Evolutionary conservation across 35 echinoderm and acorn worm species (phyloP), one percentile per base, ranked within the genome.

Genomic region (Stichopus chloronotus): DNA sequence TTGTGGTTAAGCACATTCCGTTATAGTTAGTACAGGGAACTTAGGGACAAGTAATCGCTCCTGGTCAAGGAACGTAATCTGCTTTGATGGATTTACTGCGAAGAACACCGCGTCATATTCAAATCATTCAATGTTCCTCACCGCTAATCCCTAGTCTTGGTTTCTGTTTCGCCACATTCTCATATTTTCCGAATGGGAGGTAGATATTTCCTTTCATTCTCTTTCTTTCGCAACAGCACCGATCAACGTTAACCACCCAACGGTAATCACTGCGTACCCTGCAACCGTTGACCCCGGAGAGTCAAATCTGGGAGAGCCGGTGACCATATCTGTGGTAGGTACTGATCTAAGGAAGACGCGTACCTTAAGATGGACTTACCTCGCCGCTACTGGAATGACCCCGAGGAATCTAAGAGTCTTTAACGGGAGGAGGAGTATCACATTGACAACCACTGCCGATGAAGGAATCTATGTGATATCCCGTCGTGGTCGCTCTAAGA

Each of bases 181-280:
- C n/a, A n/a, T n/a, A 43, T 43, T 43, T 43, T 43, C 30, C 0
- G 30, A 1, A 43, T 43, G 30, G 0, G 30, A 43, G 1, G 30
- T 43, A 3, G 30, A 43, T 43, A 43, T 43, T 43, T 43, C 30
- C 30, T 65, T 14, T 65, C 1, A 65, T 65, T 65, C 11, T 65
- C 19, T 11, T 14, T 65, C 11, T 55, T 55, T 19, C 55, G 8
- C 21, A 12, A 43, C 9, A 83, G 80, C 80, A 4, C 11, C 52
- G 19, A 19, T 83, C 21, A 83, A 83, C 25, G 80, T 55, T 5
- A 13, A 55, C 2, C 52, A 14, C 5, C 5, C 43, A n/a, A 4
- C 80, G n/a, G n/a, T 56, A 19, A n/a, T 83, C 80, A 83, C 80
- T 5, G 80, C 55, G 7, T 83, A 56, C 16, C 80, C 80, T 24